Conservation (phyloP, 2,113 vertebrate species). For the Leucosticte australis region DNA sequence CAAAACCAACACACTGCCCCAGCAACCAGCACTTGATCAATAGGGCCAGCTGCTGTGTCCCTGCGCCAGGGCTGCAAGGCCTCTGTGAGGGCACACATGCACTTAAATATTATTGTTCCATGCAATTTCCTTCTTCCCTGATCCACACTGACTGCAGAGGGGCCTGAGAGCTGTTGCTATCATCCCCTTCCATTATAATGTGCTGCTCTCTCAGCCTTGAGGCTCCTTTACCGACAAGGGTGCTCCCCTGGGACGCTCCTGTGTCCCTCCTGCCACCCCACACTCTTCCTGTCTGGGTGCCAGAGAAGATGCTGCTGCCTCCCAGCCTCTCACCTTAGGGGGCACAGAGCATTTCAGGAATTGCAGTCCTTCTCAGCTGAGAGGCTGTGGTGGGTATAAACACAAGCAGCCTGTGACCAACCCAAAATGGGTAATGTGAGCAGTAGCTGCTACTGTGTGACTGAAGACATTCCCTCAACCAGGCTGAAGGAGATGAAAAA, state of each 20-base stretch:
- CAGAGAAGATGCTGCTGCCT: not conserved
- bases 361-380: not conserved
- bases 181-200: accelerated
- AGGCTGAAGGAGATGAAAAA: not conserved
- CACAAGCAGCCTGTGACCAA: not conserved
- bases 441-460: not conserved
- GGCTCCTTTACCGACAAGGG: not conserved
- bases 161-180: not conserved
- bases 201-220: not conserved
- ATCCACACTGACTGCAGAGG: not conserved
- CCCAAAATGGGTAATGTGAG: not conserved
- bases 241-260: not conserved
- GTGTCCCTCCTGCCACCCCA: not conserved
- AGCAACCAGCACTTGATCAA: not conserved
- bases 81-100: accelerated
- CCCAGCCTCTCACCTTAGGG: not conserved
- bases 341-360: not conserved
- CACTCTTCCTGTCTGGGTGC: not conserved
- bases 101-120: accelerated
- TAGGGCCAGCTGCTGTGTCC: not conserved
- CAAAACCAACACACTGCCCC: not conserved
- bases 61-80: not conserved
- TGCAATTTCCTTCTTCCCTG: not conserved
- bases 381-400: not conserved
- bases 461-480: not conserved